Percentiles rank a stretch among this genome's conserved stretches.
phyloP scores from a whole-genome alignment of 2,113 vertebrate species.

The Climacteris rufus region DNA sequence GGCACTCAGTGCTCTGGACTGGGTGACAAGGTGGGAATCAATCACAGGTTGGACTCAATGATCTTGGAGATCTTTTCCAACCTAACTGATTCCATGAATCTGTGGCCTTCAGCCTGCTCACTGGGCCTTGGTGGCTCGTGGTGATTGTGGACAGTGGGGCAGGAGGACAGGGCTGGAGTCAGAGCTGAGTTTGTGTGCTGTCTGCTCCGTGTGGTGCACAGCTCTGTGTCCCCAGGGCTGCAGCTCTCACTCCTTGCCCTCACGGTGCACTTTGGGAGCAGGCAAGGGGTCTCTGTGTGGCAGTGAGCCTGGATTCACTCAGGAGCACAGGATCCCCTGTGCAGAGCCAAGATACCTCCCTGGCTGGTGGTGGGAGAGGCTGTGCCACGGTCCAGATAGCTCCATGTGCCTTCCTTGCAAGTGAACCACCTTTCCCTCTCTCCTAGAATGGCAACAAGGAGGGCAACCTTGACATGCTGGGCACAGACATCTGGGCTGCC shows the following conservation, averaged over 20 bases:
- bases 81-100: not conserved
- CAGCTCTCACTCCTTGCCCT: not conserved
- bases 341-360: accelerated
- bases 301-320: not conserved
- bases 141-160: accelerated
- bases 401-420: accelerated
- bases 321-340: not conserved
- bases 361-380: not conserved
- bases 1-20: not conserved
- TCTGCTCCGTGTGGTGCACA: not conserved
- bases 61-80: not conserved
- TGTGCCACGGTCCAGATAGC: accelerated
- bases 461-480: constrained; percentile 87
- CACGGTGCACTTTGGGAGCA: accelerated
- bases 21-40: not conserved
- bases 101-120: not conserved
- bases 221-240: not conserved
- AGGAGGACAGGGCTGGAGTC: not conserved
- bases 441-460: constrained; percentile 93
- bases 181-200: not conserved
- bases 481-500: constrained; percentile 97
- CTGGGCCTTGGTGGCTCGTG: not conserved
- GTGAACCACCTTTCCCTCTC: constrained; percentile 22
- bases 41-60: accelerated
- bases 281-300: not conserved